Conservation (phyloP, 2,888 invertebrate species). For the Congeria kusceri region DNA sequence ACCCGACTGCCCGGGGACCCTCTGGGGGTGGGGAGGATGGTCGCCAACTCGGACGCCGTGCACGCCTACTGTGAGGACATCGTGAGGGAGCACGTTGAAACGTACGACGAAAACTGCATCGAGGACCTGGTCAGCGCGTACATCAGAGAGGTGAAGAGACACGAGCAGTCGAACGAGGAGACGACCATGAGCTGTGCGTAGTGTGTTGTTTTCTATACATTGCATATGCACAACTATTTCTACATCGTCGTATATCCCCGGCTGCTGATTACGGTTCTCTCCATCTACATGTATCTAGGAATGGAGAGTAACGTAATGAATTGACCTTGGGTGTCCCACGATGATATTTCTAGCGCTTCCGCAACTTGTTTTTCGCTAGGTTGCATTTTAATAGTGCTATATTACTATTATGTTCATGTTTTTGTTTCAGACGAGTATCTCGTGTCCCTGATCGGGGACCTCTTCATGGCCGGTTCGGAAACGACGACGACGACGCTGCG, state of each 20-base stretch:
- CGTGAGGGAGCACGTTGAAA: slow-evolving; percentile 31
- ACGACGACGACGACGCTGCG: slow-evolving; percentile 93
- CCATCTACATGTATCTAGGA: too few species aligned
- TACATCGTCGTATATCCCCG: too few species aligned
- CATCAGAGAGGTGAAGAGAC: slow-evolving; percentile 51
- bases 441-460: slow-evolving; percentile 47
- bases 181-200: slow-evolving; percentile 53
- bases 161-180: slow-evolving; percentile 14
- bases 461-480: slow-evolving; percentile 86
- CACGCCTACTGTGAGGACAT: slow-evolving; percentile 24
- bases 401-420: not conserved
- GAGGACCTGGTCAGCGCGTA: slow-evolving; percentile 61
- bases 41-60: slow-evolving; percentile 17
- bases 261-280: too few species aligned
- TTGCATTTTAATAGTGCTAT: too few species aligned
- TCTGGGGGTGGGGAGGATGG: slow-evolving; percentile 16
- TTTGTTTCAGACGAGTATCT: slow-evolving; percentile 44
- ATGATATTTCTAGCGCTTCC: too few species aligned
- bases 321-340: too few species aligned
- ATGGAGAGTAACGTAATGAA: too few species aligned
- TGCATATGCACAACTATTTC: too few species aligned
- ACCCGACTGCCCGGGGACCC: slow-evolving; percentile 36
- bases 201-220: too few species aligned
- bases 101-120: slow-evolving; percentile 33
- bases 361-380: too few species aligned